Evolutionary conservation across 2,113 vertebrate genomes (phyloP).

Genomic region (Falco punctatus): DNA sequence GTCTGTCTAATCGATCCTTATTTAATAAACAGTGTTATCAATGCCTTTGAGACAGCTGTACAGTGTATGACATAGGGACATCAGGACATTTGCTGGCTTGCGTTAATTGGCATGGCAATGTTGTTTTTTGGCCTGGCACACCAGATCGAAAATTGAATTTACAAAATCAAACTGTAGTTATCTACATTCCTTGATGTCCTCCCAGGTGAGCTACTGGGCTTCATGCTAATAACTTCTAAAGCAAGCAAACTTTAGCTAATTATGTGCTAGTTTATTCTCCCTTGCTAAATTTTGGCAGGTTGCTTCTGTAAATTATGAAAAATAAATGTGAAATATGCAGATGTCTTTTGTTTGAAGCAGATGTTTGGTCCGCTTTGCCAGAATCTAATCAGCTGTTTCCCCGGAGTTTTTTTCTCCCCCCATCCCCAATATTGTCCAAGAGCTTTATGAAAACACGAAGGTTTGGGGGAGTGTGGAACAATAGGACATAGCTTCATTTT

Average conservation of each 20-base stretch:
- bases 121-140: conserved; percentile 60
- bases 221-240: conserved; percentile 93
- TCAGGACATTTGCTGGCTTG: conserved; percentile 15
- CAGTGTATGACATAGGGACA: conserved; percentile 4
- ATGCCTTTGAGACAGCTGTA: conserved; percentile 44
- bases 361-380: conserved; percentile 95
- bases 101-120: conserved; percentile 33
- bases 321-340: conserved; percentile 99
- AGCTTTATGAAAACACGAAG: conserved; percentile 82
- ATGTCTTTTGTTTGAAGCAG: conserved; percentile 99
- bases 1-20: conserved; percentile 53
- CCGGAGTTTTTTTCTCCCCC: conserved; percentile 58
- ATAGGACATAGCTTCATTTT: conserved; percentile 40
- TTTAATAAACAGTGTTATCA: conserved; percentile 55
- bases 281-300: conserved; percentile 94
- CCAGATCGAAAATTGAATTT: conserved; percentile 73
- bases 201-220: conserved; percentile 85
- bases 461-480: conserved; percentile 64
- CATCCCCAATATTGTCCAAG: conserved; percentile 77
- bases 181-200: conserved; percentile 75
- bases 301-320: conserved; percentile 99
- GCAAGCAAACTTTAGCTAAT: conserved; percentile 98
- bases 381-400: conserved; percentile 95
- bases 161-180: conserved; percentile 76
- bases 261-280: conserved; percentile 87